Evolutionary conservation across 1,140 invertebrate genomes (phyloP).

Genomic region (Triops longicaudatus): DNA sequence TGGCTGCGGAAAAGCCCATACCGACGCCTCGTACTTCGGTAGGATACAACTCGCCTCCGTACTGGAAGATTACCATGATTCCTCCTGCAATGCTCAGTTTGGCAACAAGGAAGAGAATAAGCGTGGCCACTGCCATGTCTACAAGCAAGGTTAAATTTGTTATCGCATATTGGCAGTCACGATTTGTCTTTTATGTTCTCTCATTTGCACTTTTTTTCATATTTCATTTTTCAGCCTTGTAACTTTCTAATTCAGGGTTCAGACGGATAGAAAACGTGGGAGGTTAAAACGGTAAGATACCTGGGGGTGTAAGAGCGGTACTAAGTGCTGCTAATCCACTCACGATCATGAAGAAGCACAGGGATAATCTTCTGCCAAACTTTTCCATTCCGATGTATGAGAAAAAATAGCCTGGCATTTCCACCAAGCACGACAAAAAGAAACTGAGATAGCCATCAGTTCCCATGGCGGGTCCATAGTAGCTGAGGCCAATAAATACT

Average conservation of each 20-base stretch:
- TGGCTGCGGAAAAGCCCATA: slow-evolving; percentile 62
- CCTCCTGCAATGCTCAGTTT: slow-evolving; percentile 79
- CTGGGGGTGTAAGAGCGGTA: slow-evolving; percentile 2
- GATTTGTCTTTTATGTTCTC: neutral
- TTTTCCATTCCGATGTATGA: neutral
- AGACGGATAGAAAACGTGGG: too few species aligned
- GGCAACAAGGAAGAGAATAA: slow-evolving; percentile 65
- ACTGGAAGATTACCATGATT: slow-evolving; percentile 66
- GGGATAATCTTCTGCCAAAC: slow-evolving; percentile 13
- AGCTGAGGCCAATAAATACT: slow-evolving; percentile 28
- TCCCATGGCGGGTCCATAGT: slow-evolving; percentile 29
- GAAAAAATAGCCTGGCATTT: slow-evolving; percentile 32
- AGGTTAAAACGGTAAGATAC: neutral
- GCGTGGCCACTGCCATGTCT: slow-evolving; percentile 50
- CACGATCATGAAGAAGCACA: slow-evolving; percentile 12
- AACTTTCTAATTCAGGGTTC: too few species aligned
- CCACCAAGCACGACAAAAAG: slow-evolving; percentile 34
- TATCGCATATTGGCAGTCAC: neutral
- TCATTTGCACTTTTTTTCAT: neutral
- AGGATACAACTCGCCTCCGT: slow-evolving; percentile 70
- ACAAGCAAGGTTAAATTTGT: slow-evolving; percentile 31
- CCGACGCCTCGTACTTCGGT: slow-evolving; percentile 66
- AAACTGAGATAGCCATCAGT: slow-evolving; percentile 31
- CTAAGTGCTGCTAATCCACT: neutral
- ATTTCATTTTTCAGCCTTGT: too few species aligned